Conservation (phyloP, 2,888 invertebrate genomes). For the Ormyrus pomaceus region DNA sequence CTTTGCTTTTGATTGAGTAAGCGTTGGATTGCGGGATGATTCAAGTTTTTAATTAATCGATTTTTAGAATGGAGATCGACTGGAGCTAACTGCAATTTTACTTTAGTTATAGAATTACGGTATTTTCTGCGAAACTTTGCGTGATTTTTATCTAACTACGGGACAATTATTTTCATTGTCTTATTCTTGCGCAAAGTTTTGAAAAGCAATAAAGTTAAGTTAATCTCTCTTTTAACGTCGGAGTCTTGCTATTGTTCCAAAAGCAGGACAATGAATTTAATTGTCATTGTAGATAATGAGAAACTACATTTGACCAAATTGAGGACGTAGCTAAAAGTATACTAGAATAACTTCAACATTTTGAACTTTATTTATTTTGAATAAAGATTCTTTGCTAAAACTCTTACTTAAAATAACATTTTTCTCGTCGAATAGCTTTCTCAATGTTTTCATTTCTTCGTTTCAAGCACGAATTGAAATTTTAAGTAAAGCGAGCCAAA, state of each 20-base stretch:
- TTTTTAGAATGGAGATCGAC: no score
- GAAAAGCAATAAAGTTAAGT: neutral
- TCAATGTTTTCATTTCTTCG: no score
- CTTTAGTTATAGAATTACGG: no score
- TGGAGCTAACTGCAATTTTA: no score
- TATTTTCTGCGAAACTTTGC: no score
- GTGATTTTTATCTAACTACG: neutral
- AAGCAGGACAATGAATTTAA: neutral
- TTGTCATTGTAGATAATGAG: slow-evolving; percentile 19
- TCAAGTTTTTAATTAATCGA: no score
- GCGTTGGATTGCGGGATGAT: no score
- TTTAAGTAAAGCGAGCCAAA: slow-evolving; percentile 35
- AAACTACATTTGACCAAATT: neutral
- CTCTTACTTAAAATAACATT: no score
- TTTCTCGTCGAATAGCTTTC: no score
- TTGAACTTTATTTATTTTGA: neutral
- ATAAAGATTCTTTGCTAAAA: neutral
- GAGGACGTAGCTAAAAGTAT: neutral
- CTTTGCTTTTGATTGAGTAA: neutral
- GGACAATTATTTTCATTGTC: neutral
- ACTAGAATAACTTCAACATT: neutral
- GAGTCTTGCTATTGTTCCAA: neutral
- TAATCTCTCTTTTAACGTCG: neutral
- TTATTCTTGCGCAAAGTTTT: neutral
- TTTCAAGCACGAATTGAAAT: slow-evolving; percentile 6